phyloP scores from a whole-genome alignment of 2,888 invertebrate genomes.

The Andrena trimmerana region DNA sequence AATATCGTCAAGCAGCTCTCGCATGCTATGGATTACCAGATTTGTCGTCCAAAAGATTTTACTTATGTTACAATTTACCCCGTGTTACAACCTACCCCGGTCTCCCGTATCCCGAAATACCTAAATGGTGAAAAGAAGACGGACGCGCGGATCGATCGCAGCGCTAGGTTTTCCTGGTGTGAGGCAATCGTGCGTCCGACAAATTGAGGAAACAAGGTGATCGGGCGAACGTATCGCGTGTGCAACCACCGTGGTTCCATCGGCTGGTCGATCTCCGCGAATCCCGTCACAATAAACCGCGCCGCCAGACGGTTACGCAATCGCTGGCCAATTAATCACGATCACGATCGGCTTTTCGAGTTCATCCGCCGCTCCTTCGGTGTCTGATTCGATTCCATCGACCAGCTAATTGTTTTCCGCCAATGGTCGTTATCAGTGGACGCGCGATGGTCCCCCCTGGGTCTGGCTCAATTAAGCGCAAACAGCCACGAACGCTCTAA shows the following conservation, averaged over 20 bases:
- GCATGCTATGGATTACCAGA: too few relatives aligned
- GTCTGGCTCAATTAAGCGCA: conserved; percentile 19
- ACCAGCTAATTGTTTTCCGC: conserved; percentile 55
- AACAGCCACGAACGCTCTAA: conserved; percentile 6
- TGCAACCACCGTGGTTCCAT: conserved; percentile 25
- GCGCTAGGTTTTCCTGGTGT: conserved; percentile 3
- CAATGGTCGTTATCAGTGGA: conserved; percentile 41
- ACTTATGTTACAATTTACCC: too few relatives aligned
- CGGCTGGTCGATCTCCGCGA: conserved; percentile 15
- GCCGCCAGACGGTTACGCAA: conserved; percentile 61
- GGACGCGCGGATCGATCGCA: background rate
- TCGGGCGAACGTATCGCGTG: conserved; percentile 1
- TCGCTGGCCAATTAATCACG: conserved; percentile 34
- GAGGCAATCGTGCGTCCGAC: conserved; percentile 18
- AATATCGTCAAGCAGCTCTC: too few relatives aligned
- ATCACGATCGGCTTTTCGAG: conserved; percentile 13
- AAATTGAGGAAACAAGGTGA: conserved; percentile 13
- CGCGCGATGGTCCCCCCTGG: conserved; percentile 4
- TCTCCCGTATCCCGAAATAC: too few relatives aligned
- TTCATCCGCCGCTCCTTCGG: conserved; percentile 18
- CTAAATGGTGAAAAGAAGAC: background rate
- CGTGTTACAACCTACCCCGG: too few relatives aligned
- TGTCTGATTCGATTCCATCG: conserved; percentile 44
- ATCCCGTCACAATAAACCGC: conserved; percentile 36
- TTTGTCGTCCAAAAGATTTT: too few relatives aligned